Conservation (phyloP, 2,113 vertebrate species). For the Cebus imitator region DNA sequence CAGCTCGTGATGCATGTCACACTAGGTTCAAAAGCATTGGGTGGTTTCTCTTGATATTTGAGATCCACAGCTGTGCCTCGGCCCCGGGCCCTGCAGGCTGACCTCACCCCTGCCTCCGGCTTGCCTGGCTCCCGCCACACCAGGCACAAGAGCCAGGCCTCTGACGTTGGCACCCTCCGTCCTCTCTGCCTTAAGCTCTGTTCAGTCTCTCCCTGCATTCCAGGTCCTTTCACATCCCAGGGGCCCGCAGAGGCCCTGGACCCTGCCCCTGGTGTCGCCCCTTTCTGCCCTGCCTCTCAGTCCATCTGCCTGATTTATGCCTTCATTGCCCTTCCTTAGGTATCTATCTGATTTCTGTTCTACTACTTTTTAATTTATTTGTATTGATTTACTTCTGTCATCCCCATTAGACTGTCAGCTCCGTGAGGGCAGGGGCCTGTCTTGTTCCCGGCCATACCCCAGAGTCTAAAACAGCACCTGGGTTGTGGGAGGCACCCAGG, state of each 20-base stretch:
- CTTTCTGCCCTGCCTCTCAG: fast-evolving
- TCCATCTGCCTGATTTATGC: background rate
- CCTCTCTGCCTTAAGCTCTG: background rate
- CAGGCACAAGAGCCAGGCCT: too few species aligned
- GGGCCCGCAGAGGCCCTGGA: background rate
- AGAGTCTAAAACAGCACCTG: background rate
- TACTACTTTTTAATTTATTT: background rate
- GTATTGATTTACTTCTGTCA: background rate
- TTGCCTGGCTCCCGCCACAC: background rate
- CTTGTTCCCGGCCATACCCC: background rate
- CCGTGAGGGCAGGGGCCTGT: background rate
- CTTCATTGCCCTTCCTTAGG: background rate
- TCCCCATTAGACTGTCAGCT: too few species aligned
- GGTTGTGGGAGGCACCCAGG: background rate
- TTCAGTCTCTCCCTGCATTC: fast-evolving
- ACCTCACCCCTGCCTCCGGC: background rate
- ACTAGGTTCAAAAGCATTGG: background rate
- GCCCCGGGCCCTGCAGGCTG: background rate
- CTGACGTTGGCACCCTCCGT: fast-evolving
- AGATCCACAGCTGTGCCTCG: background rate
- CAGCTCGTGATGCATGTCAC: background rate
- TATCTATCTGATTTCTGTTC: background rate
- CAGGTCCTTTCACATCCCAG: background rate
- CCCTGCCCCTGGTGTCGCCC: background rate
- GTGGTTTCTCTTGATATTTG: background rate